Percentiles rank a stretch among this genome's conserved stretches.
Evolutionary conservation across 2,113 vertebrate genomes (phyloP).

Genomic region (Chloropsis hardwickii): DNA sequence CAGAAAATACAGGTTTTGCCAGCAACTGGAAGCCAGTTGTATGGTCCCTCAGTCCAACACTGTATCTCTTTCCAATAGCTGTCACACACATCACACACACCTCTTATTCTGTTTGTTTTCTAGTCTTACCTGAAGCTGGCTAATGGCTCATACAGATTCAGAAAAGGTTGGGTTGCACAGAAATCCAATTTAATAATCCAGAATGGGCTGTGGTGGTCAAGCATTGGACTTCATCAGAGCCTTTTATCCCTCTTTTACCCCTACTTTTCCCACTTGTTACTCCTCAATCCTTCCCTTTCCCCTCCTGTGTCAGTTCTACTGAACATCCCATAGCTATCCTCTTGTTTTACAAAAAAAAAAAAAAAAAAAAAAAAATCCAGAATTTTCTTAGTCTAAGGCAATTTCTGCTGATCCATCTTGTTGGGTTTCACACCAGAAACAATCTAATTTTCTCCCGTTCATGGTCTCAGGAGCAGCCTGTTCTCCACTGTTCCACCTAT

Average conservation of each 20-base stretch:
- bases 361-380: background rate
- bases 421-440: background rate
- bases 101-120: background rate
- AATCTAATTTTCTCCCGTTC: background rate
- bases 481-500: background rate
- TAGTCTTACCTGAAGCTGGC: background rate
- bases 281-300: background rate
- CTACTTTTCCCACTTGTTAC: background rate
- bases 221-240: background rate
- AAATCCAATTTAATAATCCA: background rate
- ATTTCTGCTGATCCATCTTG: background rate
- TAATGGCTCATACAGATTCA: background rate
- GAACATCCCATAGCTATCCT: background rate
- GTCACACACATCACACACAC: background rate
- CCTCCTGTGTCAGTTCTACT: background rate
- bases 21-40: background rate
- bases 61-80: background rate
- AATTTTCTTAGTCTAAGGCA: background rate
- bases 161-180: background rate
- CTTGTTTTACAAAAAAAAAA: background rate
- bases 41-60: background rate
- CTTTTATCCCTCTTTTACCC: background rate
- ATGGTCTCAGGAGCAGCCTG: background rate
- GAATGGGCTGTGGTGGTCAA: background rate
- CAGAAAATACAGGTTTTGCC: background rate